These are phyloP conservation scores for Pantherophis guttatus DNA, from an alignment of 2,113 vertebrate species.

Conservation along the genomic window DNA sequence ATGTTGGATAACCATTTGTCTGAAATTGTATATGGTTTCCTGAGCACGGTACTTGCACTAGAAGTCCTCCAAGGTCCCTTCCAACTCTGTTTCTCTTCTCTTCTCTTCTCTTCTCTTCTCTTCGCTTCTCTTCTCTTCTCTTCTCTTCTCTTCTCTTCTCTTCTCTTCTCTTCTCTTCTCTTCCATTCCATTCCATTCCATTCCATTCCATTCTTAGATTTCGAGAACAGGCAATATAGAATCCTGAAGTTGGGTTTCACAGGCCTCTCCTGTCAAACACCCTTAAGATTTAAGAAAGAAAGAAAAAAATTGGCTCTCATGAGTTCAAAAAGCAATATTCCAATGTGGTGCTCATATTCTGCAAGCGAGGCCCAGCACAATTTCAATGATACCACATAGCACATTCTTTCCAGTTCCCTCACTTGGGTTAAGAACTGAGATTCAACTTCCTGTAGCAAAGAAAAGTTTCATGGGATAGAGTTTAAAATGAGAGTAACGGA, in stretches of 20 bases:
- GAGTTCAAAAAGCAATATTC: background rate
- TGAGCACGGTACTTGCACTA: background rate
- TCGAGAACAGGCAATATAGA: background rate
- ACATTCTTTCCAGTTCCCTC: conserved; percentile 11
- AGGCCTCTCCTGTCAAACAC: background rate
- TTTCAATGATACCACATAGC: background rate
- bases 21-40: background rate
- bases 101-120: too few relatives aligned
- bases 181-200: too few relatives aligned
- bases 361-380: background rate
- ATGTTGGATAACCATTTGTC: background rate
- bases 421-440: background rate
- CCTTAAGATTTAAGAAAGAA: background rate
- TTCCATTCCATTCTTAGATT: background rate
- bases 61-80: background rate
- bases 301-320: background rate
- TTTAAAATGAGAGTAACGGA: background rate
- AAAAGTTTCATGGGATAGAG: background rate
- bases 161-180: too few relatives aligned
- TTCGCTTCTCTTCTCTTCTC: too few relatives aligned
- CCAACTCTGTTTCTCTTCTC: background rate
- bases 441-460: background rate
- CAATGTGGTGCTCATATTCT: background rate
- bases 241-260: background rate
- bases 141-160: too few relatives aligned